Conservation (phyloP, 1,140 invertebrate genomes). For the Diorhabda sublineata region DNA sequence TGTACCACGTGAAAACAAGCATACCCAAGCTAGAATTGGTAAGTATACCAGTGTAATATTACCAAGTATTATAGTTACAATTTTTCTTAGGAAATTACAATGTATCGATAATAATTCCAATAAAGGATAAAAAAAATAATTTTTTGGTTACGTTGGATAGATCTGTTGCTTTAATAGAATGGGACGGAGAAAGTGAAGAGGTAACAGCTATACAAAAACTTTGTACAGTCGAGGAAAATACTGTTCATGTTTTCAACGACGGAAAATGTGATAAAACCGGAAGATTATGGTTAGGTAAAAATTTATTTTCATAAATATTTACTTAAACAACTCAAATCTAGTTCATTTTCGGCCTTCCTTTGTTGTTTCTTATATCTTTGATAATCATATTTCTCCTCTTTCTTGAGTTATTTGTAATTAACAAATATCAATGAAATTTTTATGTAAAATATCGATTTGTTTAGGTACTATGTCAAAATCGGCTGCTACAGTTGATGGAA, state of each 20-base stretch:
- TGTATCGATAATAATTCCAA: constrained; percentile 58
- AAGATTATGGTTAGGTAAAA: constrained; percentile 58
- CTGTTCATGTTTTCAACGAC: constrained; percentile 72
- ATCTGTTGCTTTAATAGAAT: constrained; percentile 59
- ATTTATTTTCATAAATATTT: not conserved
- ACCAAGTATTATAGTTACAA: not conserved
- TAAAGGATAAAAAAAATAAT: constrained; percentile 56
- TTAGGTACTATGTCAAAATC: not conserved
- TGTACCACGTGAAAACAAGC: constrained; percentile 34
- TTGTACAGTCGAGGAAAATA: constrained; percentile 28
- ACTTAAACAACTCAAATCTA: no score
- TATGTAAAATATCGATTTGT: no score
- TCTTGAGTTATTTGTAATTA: no score
- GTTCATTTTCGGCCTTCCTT: no score
- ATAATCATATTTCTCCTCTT: no score
- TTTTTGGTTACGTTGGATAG: constrained; percentile 61
- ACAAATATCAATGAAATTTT: no score
- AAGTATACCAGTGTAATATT: not conserved
- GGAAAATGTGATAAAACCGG: constrained; percentile 78
- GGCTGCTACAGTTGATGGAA: not conserved
- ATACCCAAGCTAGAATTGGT: constrained; percentile 35
- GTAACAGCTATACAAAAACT: constrained; percentile 32
- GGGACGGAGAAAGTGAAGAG: constrained; percentile 53
- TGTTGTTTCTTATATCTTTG: no score
- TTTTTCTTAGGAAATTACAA: constrained; percentile 4